These are phyloP conservation scores for Leucosticte australis DNA, from an alignment of 2,113 vertebrate genomes.

Conservation along the genomic window DNA sequence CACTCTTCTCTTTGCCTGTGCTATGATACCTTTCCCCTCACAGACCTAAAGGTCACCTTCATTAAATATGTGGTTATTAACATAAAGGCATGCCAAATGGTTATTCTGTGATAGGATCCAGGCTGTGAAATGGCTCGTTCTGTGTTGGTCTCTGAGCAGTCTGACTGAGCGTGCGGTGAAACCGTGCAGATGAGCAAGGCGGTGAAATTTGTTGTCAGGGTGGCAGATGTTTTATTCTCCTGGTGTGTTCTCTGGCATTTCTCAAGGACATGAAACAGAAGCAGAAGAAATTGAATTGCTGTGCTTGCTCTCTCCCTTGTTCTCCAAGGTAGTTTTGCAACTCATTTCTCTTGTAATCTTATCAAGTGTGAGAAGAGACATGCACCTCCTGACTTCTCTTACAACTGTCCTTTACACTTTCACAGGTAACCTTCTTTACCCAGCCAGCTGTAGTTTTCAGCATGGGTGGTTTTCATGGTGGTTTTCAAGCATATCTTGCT, in stretches of 20 bases:
- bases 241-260: not conserved
- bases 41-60: not conserved
- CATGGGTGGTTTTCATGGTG: not conserved
- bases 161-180: not conserved
- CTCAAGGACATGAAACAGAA: not conserved
- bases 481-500: not conserved
- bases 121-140: not conserved
- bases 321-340: not conserved
- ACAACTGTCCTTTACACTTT: not conserved
- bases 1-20: not conserved
- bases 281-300: conserved; percentile 6
- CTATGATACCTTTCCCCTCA: accelerated
- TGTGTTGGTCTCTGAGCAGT: not conserved
- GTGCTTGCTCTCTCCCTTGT: not conserved
- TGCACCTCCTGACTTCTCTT: not conserved
- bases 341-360: conserved; percentile 1
- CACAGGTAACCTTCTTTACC: not conserved
- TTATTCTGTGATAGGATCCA: not conserved
- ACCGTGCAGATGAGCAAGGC: not conserved
- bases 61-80: not conserved
- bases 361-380: not conserved
- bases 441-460: conserved; percentile 26
- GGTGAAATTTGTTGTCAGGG: not conserved
- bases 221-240: conserved; percentile 53
- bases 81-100: not conserved